phyloP scores from a whole-genome alignment of 2,113 vertebrate genomes.

The Anser brachyrhynchus region DNA sequence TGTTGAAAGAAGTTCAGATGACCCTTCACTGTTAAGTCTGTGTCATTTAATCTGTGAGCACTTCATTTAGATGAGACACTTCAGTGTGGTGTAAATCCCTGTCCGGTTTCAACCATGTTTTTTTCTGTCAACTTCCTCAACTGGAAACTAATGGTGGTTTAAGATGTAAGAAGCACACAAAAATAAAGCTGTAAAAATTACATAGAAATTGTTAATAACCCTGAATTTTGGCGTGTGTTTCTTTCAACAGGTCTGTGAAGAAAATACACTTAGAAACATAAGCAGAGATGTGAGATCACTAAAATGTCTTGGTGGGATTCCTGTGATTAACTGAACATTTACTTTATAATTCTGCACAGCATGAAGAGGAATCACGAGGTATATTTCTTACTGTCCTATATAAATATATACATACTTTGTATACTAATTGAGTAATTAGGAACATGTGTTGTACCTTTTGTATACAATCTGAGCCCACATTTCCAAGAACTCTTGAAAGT shows the following conservation, averaged over 20 bases:
- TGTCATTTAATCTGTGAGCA: neutral
- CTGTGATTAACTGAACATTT: neutral
- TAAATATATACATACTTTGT: neutral
- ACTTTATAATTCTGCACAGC: neutral
- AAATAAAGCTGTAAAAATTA: neutral
- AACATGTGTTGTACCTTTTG: neutral
- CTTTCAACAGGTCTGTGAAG: neutral
- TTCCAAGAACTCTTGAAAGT: neutral
- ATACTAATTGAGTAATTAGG: neutral
- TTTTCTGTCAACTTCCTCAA: neutral
- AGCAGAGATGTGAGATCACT: neutral
- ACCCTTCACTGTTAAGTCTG: neutral
- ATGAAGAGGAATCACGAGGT: neutral
- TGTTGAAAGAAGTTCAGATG: neutral
- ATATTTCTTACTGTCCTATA: neutral
- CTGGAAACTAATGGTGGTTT: neutral
- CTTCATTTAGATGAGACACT: neutral
- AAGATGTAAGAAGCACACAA: neutral
- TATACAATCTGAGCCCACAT: neutral
- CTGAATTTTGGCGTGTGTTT: neutral
- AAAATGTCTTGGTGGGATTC: neutral
- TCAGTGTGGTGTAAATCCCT: neutral
- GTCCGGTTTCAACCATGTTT: neutral
- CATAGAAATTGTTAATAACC: neutral
- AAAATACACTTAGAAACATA: neutral